These are phyloP conservation scores for Halictus quadricinctus DNA, from an alignment of 2,888 invertebrate genomes.

Conservation along the genomic window DNA sequence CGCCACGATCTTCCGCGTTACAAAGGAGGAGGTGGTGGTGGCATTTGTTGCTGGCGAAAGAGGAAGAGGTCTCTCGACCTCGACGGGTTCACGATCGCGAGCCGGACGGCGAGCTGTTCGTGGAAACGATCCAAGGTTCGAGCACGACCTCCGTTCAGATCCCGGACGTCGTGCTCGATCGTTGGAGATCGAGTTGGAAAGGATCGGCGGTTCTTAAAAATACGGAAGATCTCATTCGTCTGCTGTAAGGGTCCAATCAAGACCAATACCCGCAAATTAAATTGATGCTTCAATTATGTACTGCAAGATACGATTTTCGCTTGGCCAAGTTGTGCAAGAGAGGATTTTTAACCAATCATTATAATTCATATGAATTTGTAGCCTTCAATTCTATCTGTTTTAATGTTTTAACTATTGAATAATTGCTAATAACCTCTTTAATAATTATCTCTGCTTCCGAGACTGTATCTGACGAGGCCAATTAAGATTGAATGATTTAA, in stretches of 20 bases:
- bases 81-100: slow-evolving; percentile 55
- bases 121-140: slow-evolving; percentile 49
- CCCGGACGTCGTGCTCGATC: slow-evolving; percentile 13
- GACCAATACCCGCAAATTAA: background rate
- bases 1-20: slow-evolving; percentile 21
- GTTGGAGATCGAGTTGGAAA: background rate
- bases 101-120: slow-evolving; percentile 23
- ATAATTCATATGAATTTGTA: too few relatives aligned
- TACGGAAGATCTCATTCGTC: slow-evolving; percentile 1
- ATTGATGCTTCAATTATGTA: background rate
- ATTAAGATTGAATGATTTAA: too few relatives aligned
- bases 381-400: too few relatives aligned
- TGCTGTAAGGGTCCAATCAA: background rate
- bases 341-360: background rate
- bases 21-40: background rate
- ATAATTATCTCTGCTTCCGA: too few relatives aligned
- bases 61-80: slow-evolving; percentile 35
- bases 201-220: background rate
- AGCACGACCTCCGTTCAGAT: slow-evolving; percentile 40
- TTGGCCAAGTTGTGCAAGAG: background rate
- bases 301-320: background rate
- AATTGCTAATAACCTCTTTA: too few relatives aligned
- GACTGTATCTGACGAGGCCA: too few relatives aligned
- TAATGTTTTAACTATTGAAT: too few relatives aligned
- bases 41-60: slow-evolving; percentile 25